phyloP scores from a whole-genome alignment of 1,140 invertebrate genomes.

The Penaeus japonicus region DNA sequence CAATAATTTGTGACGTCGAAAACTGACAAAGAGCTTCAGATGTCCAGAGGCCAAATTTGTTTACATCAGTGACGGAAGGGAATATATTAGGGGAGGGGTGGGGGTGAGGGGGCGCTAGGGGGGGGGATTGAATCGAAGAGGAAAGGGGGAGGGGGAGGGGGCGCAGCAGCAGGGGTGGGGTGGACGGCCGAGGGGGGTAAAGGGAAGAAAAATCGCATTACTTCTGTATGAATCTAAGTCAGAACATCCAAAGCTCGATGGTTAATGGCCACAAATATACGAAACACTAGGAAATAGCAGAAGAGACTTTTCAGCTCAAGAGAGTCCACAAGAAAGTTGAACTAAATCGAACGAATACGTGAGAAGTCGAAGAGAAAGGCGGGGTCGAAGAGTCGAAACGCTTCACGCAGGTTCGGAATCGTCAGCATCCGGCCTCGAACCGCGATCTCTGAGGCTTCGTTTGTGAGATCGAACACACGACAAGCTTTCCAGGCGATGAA shows the following conservation, averaged over 20 bases:
- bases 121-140: too few relatives aligned
- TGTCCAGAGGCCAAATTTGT: not conserved
- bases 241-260: constrained; percentile 31
- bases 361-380: constrained; percentile 12
- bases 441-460: too few relatives aligned
- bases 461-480: too few relatives aligned
- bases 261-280: constrained; percentile 38
- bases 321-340: constrained; percentile 39
- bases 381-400: not conserved
- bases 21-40: constrained; percentile 26
- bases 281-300: constrained; percentile 33
- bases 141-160: too few relatives aligned
- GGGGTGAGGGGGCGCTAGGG: too few relatives aligned
- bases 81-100: not conserved
- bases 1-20: constrained; percentile 33
- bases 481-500: too few relatives aligned
- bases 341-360: constrained; percentile 27
- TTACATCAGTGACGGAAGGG: not conserved
- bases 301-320: constrained; percentile 43
- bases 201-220: too few relatives aligned
- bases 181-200: too few relatives aligned
- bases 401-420: not conserved
- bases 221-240: too few relatives aligned
- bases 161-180: too few relatives aligned
- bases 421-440: too few relatives aligned